Conservation (phyloP, 2,797 vertebrate species). For the Poeciliopsis gracilis region DNA sequence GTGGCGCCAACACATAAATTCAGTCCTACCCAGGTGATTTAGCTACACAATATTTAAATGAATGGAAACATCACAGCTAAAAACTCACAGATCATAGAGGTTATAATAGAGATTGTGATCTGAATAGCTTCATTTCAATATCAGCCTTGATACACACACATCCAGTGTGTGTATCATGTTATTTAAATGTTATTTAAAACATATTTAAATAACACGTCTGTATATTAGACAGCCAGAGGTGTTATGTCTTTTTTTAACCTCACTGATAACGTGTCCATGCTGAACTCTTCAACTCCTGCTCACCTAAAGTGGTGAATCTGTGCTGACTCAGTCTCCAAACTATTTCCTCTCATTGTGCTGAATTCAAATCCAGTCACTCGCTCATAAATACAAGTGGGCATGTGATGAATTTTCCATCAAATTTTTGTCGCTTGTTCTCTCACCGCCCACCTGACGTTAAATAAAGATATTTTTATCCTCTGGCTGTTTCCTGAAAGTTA, state of each 20-base stretch:
- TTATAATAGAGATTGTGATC: background rate
- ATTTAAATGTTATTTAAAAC: no score
- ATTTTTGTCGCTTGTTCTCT: slow-evolving; percentile 30
- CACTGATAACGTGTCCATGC: slow-evolving; percentile 6
- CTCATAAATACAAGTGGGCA: slow-evolving; percentile 46
- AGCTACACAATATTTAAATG: slow-evolving; percentile 3
- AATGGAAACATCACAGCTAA: slow-evolving; percentile 17
- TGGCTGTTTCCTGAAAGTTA: slow-evolving; percentile 27
- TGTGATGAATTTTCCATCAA: slow-evolving; percentile 53
- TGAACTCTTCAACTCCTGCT: slow-evolving; percentile 17
- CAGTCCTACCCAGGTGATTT: background rate
- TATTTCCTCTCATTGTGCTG: slow-evolving; percentile 66
- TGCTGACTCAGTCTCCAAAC: slow-evolving; percentile 44
- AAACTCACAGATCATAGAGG: background rate
- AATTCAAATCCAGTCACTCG: slow-evolving; percentile 39
- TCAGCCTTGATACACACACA: background rate
- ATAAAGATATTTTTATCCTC: slow-evolving; percentile 51
- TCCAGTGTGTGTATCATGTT: background rate
- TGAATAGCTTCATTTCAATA: background rate
- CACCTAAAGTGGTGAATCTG: slow-evolving; percentile 35
- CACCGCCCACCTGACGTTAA: slow-evolving; percentile 47
- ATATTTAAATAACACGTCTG: background rate
- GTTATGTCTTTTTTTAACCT: background rate
- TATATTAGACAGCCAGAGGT: background rate
- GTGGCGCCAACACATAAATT: background rate